Evolutionary conservation across 1,140 invertebrate genomes (phyloP), one percentile per base, ranked within the genome.

Genomic region (Semibalanus balanoides): DNA sequence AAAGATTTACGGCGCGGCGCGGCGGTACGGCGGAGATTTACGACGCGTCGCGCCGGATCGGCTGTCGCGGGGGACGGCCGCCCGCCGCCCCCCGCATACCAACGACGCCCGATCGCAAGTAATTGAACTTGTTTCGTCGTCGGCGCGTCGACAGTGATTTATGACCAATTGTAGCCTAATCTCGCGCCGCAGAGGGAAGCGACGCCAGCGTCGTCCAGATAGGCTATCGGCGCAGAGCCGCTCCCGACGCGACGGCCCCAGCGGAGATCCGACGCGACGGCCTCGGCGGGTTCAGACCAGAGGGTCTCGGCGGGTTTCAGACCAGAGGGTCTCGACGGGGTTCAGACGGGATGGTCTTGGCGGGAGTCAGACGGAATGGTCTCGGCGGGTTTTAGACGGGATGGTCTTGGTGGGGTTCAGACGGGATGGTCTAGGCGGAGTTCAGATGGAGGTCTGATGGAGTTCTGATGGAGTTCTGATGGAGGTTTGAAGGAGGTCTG

Each of bases 81-180:
- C 14, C 14, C 11, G 14, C 51, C 51, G 51, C 51, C 11, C 14
- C 11, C 51, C 22, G 51, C 51, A 64, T 64, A 64, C 51, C 51
- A 64, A 64, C 22, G 51, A 64, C 51, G 51, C 51, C 22, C 51
- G 51, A 64, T 64, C 51, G 51, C 51, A 64, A 64, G 51, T 64
- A 64, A 64, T 64, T 64, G 51, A 64, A 64, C 51, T 64, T 64
- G 51, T 64, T 64, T 64, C 51, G 51, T 64, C 51, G 51, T 64
- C 51, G 51, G 51, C 51, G 14, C 51, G 51, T 64, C 51, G 51
- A 64, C 51, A 64, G 51, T 64, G 51, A 64, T 64, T 64, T 64
- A 64, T 64, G 11, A 64, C 51, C 51, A 64, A 64, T 64, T 64
- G 51, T 64, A 64, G 51, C 51, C 51, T 64, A 64, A 64, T 64